Evolutionary conservation across 1,140 invertebrate species (phyloP), one percentile per base, ranked within the genome.

Genomic region (Hyphantria cunea): DNA sequence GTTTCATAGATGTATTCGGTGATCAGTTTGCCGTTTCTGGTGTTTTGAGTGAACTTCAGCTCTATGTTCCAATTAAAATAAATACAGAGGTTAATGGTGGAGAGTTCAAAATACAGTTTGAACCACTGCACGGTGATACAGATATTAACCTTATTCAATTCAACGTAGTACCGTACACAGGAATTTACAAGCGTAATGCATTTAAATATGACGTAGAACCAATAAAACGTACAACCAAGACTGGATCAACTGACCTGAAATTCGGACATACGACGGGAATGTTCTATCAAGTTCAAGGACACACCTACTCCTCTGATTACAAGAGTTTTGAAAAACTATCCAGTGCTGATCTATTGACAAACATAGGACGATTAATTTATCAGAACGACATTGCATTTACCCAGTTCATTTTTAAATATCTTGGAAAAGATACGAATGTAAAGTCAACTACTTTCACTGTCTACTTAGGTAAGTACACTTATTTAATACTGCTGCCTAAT

Each of bases 1-100:
- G 94, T 33, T 95, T 95, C 77, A 70, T 94, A 5, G 91, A 94
- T 50, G 94, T 94, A 0, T 92, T 94, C 74, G 88, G 92, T 14
- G 87, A 92, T 45, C 88, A 93, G 44, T 83, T 92, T 6, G 93
- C 94, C 61, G 74, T 91, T 12, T 86, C 92, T 12, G 94, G 94
- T 62, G 76, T 93, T 5, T 92, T 94, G 15, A 92, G 83, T 52
- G 93, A 93, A 64, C 9, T 92, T 0, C 93, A 94, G 61, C 0
- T 93, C 0, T 73, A 93, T 64, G 5, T 93, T 6, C 94, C 94
- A 14, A 6, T 93, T 31, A 82, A 86, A 34, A 52, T 81, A 33
- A 70, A 89, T 17, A 45, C 91, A 11, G 67, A 92, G 54, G 60
- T 91, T 14, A 91, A 94, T 33, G 63, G 89, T 12, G 80, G 82